Base-by-base conservation (phyloP, 2,888 invertebrate species). In the Periphyllus acericola region DNA sequence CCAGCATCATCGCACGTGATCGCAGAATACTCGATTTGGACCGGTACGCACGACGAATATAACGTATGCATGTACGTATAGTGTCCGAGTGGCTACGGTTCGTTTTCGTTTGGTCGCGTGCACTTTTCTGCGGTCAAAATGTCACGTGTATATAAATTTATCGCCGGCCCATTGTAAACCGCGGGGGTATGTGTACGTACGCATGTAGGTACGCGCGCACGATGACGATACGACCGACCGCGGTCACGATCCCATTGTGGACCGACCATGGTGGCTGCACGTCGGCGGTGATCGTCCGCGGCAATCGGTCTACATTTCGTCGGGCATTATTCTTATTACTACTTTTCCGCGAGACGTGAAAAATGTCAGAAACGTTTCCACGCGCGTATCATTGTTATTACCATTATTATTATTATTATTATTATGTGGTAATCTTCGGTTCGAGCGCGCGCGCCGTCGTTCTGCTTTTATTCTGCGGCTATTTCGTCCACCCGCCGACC, bases 171-270 rank as follows among this genome's bases (percentile, higher is more conserved):
- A 84, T 84, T 84, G 84, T 84, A 34, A 81, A 66, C 76, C 84
- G 75, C 84, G 84, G 76, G 40, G 40, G 36, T 40, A 60, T 46
- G 3, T 14, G n/a, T 36, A 46, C 1, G 46, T 46, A 46, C 9
- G 9, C 9, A 46, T 36, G 6, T 5, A 36, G 3, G 36, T 36
- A 36, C 6, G 6, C 36, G 36, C 36, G 6, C 32, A 52, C 46
- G 71, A 82, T 21, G 78, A 71, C 36, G 68, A 78, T 76, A 68
- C 85, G 78, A 71, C 52, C 76, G 19, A 52, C 71, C 55, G 86
- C 86, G 79, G 79, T 86, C 86, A 86, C 86, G 86, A 86, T 86
- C 86, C 79, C 86, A 86, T 86, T 86, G 86, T 80, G 71, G 85
- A 71, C 71, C 68, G n/a, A n/a, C n/a, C n/a, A n/a, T n/a, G 55